A percentile compares a stretch with the other conserved stretches of the same genome.
Evolutionary conservation across 2,888 invertebrate species (phyloP).

Genomic region (Nymphalis polychloros): DNA sequence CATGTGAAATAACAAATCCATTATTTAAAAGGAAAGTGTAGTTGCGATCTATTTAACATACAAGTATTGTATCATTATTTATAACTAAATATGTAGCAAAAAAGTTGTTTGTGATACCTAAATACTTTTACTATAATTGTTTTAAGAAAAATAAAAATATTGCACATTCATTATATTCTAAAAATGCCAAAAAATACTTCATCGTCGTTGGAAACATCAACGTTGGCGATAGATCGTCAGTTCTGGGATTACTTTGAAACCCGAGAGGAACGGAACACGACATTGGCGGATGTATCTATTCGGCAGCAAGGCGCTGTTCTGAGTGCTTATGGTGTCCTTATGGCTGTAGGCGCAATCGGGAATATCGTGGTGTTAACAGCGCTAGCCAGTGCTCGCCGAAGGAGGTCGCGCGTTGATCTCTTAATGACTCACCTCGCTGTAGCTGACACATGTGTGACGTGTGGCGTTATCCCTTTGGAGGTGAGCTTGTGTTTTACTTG

Average conservation of each 20-base stretch:
- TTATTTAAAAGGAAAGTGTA: too few species aligned
- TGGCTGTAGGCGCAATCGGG: conserved; percentile 85
- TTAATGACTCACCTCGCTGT: conserved; percentile 89
- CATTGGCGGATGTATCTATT: conserved; percentile 39
- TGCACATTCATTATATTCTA: background rate
- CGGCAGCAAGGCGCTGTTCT: conserved; percentile 71
- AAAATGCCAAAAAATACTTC: conserved; percentile 12
- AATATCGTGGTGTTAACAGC: conserved; percentile 87
- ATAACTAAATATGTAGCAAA: background rate
- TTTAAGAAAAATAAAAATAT: background rate
- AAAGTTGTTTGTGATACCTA: background rate
- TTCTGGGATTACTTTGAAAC: conserved; percentile 71
- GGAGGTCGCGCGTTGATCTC: conserved; percentile 88
- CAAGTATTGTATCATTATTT: background rate
- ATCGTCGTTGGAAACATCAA: conserved; percentile 8
- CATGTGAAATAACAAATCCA: too few species aligned
- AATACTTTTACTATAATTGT: background rate
- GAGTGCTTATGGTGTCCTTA: conserved; percentile 83
- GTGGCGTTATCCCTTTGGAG: conserved; percentile 89
- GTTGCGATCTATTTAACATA: too few species aligned
- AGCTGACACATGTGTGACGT: conserved; percentile 91
- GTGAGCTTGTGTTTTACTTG: conserved; percentile 62
- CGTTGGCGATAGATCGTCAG: conserved; percentile 48
- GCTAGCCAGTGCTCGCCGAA: conserved; percentile 82
- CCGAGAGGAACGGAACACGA: conserved; percentile 33